phyloP scores from a whole-genome alignment of 2,113 vertebrate genomes.

The Jacana jacana region DNA sequence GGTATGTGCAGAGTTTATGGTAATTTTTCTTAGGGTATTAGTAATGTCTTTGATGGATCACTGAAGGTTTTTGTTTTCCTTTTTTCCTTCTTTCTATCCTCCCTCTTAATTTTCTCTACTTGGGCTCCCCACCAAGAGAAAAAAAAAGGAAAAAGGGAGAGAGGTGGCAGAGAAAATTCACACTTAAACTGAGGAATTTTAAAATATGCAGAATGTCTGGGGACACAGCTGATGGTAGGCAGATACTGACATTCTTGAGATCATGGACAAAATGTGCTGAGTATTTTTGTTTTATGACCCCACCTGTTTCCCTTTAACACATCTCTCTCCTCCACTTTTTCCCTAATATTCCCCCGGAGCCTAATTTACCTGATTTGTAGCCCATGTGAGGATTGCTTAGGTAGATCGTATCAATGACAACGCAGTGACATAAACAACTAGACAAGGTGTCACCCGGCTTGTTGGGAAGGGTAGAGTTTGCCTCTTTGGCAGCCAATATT shows the following conservation, averaged over 20 bases:
- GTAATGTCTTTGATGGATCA: background rate
- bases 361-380: background rate
- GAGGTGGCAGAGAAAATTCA: background rate
- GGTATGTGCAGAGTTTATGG: background rate
- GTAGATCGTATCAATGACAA: background rate
- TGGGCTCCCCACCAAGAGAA: background rate
- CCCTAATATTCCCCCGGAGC: background rate
- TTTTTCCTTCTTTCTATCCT: background rate
- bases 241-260: background rate
- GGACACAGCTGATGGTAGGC: background rate
- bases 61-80: background rate
- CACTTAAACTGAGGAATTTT: background rate
- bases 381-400: background rate
- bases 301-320: background rate
- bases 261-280: background rate
- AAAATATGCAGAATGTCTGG: background rate
- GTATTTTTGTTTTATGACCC: background rate
- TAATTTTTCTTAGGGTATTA: background rate
- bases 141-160: background rate
- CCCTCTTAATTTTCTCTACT: background rate
- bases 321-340: background rate
- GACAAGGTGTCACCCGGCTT: background rate
- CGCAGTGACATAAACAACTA: background rate
- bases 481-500: background rate
- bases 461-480: background rate